Conservation (phyloP, 2,888 invertebrate genomes). For the Mythimna vitellina region DNA sequence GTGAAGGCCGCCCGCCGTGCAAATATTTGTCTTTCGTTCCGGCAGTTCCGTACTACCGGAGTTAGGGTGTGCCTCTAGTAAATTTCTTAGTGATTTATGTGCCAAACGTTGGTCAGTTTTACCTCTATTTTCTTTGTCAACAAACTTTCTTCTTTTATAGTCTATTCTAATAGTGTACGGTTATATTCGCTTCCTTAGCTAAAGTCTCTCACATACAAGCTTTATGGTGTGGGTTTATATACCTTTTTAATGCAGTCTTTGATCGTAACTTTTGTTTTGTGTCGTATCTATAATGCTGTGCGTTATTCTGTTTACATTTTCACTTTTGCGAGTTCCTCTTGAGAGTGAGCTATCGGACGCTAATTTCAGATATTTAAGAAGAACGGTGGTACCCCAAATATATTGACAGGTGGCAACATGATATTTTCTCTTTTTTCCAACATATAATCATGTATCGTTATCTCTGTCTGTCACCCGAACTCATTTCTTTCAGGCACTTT, state of each 20-base stretch:
- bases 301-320: slow-evolving; percentile 12
- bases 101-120: slow-evolving; percentile 10
- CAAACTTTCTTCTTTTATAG: slow-evolving; percentile 23
- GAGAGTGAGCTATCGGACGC: background rate
- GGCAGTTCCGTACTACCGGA: background rate
- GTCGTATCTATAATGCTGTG: background rate
- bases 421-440: slow-evolving; percentile 13
- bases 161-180: background rate
- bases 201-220: background rate
- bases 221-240: slow-evolving; percentile 5
- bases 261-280: slow-evolving; percentile 26
- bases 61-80: slow-evolving; percentile 34
- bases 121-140: slow-evolving; percentile 25
- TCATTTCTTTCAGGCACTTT: slow-evolving; percentile 24
- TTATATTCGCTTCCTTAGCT: background rate
- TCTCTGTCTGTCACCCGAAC: slow-evolving; percentile 14
- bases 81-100: slow-evolving; percentile 33
- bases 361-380: background rate
- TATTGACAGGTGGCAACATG: background rate
- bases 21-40: slow-evolving; percentile 40
- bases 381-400: background rate
- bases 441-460: slow-evolving; percentile 21
- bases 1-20: slow-evolving; percentile 32
- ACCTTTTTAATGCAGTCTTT: slow-evolving; percentile 16
- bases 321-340: background rate